Conservation (phyloP, 2,797 vertebrate species). For the Allobates femoralis region DNA sequence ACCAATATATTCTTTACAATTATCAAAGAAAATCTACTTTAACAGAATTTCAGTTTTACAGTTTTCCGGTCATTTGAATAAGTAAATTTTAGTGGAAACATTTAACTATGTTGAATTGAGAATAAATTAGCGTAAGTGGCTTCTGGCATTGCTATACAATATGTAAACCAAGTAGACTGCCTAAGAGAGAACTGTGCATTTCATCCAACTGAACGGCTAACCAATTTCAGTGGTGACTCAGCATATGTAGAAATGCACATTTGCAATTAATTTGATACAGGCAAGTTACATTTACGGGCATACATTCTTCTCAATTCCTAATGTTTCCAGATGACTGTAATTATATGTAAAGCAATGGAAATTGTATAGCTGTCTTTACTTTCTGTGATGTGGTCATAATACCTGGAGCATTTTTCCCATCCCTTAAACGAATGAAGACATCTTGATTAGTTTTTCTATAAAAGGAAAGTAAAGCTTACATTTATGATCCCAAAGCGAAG, state of each 20-base stretch:
- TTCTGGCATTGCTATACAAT: slow-evolving; percentile 15
- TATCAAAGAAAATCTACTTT: too few species aligned
- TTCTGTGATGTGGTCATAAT: slow-evolving; percentile 28
- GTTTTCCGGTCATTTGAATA: background rate
- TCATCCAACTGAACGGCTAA: background rate
- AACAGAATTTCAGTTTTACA: too few species aligned
- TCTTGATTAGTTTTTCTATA: slow-evolving; percentile 5
- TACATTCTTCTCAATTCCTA: slow-evolving; percentile 11
- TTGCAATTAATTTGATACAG: slow-evolving; percentile 31
- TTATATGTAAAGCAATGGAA: slow-evolving; percentile 35
- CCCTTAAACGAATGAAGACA: slow-evolving; percentile 9
- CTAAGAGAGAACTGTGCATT: background rate
- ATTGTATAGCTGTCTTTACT: slow-evolving; percentile 29
- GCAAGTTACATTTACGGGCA: slow-evolving; percentile 5
- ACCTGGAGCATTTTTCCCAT: slow-evolving; percentile 27
- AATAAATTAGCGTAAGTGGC: background rate
- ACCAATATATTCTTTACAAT: too few species aligned
- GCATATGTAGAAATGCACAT: slow-evolving; percentile 21
- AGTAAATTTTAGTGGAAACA: background rate
- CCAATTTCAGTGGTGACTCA: slow-evolving; percentile 43
- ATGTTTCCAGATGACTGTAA: slow-evolving; percentile 49
- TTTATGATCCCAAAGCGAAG: background rate
- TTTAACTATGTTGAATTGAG: background rate
- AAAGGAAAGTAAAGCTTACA: background rate
- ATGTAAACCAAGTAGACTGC: slow-evolving; percentile 13